These are phyloP conservation scores for Tylochromis polylepis DNA, from an alignment of 2,113 vertebrate species.

Conservation along the genomic window DNA sequence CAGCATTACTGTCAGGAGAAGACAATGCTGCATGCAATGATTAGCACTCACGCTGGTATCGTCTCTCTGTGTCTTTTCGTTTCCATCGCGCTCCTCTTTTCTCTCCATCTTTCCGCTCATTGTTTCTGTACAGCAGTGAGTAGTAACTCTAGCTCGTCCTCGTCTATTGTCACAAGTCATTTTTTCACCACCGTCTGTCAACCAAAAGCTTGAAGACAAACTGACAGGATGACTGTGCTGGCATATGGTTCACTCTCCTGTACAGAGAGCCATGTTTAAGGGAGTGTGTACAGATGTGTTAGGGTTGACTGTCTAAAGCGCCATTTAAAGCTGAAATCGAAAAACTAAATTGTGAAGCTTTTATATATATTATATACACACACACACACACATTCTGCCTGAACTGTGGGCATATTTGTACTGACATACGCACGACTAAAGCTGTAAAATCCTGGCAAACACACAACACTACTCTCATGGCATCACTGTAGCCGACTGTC, in stretches of 20 bases:
- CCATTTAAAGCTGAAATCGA: neutral
- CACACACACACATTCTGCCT: neutral
- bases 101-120: neutral
- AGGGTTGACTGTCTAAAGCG: neutral
- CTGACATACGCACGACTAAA: neutral
- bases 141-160: slow-evolving; percentile 20
- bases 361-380: neutral
- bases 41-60: slow-evolving; percentile 1
- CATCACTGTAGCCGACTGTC: neutral
- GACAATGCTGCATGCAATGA: slow-evolving; percentile 32
- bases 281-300: neutral
- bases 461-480: neutral
- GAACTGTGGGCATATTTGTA: neutral
- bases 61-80: neutral
- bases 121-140: neutral
- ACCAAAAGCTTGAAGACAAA: slow-evolving; percentile 46
- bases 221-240: slow-evolving; percentile 12
- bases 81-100: neutral
- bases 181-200: slow-evolving; percentile 26
- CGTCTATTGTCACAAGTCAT: slow-evolving; percentile 26
- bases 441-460: neutral
- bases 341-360: neutral
- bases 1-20: slow-evolving; percentile 27
- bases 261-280: neutral
- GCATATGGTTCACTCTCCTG: neutral